phyloP scores from a whole-genome alignment of 2,797 vertebrate genomes.

The Acanthurus lineatus region DNA sequence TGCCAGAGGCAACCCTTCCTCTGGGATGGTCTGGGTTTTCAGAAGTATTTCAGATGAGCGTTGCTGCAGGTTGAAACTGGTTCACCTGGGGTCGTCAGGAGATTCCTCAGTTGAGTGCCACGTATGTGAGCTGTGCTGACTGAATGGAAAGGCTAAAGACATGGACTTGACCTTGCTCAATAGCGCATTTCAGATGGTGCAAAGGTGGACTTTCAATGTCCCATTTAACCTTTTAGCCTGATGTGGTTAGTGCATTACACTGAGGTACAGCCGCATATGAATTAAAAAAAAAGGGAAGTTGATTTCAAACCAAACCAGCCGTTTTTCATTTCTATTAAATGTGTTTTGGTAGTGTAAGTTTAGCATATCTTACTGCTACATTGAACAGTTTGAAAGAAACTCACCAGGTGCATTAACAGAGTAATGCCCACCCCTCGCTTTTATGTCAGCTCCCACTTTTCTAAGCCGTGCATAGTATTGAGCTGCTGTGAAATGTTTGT shows the following conservation, averaged over 20 bases:
- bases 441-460: constrained; percentile 18
- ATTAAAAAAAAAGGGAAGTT: constrained; percentile 18
- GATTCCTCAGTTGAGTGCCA: constrained; percentile 73
- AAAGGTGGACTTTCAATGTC: not conserved
- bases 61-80: constrained; percentile 83
- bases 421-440: constrained; percentile 19
- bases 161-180: constrained; percentile 47
- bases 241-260: constrained; percentile 7
- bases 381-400: constrained; percentile 2
- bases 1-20: constrained; percentile 12
- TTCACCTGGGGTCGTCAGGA: constrained; percentile 70
- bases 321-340: not conserved
- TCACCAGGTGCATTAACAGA: constrained; percentile 20
- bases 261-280: not conserved
- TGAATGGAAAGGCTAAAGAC: constrained; percentile 1
- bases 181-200: not conserved
- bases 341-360: constrained; percentile 22
- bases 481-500: constrained; percentile 75
- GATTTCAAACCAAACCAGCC: constrained; percentile 31
- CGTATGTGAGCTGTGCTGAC: constrained; percentile 46
- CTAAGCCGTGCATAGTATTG: constrained; percentile 41
- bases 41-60: constrained; percentile 64
- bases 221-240: not conserved
- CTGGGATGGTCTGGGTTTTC: constrained; percentile 31
- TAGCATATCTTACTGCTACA: not conserved